Evolutionary conservation across 2,797 vertebrate species (phyloP).

Genomic region (Mastacembelus armatus): DNA sequence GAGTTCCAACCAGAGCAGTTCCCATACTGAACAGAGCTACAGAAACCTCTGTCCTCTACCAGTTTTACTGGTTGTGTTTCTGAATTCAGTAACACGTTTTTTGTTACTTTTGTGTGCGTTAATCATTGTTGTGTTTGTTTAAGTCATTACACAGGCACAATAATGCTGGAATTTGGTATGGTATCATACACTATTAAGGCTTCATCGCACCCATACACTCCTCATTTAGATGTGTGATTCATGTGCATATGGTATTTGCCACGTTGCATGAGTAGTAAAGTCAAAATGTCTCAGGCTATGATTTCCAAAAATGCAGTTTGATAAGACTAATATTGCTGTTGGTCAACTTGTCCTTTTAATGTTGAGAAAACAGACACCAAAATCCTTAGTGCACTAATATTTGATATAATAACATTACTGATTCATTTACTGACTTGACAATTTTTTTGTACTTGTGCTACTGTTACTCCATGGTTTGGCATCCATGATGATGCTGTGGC

Average conservation of each 20-base stretch:
- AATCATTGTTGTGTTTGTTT: constrained; percentile 24
- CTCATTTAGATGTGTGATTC: constrained; percentile 29
- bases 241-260: constrained; percentile 16
- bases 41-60: constrained; percentile 23
- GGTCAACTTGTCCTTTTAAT: not conserved
- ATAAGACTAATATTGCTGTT: not conserved
- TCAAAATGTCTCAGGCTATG: not conserved
- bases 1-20: too few species aligned
- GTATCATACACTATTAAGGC: constrained; percentile 1
- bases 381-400: not conserved
- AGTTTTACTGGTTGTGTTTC: not conserved
- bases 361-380: constrained; percentile 48
- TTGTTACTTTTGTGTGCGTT: constrained; percentile 17
- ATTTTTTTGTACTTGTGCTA: too few species aligned
- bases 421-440: too few species aligned
- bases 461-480: too few species aligned
- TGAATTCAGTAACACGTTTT: constrained; percentile 29
- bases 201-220: constrained; percentile 29
- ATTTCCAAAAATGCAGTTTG: not conserved
- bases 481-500: too few species aligned
- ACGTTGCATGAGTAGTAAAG: constrained; percentile 58
- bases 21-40: too few species aligned
- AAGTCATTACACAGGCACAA: not conserved
- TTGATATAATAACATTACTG: too few species aligned
- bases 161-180: not conserved